Evolutionary conservation across 2,797 vertebrate genomes (phyloP), one percentile per base, ranked within the genome.

Genomic region (Chelidonichthys spinosus): DNA sequence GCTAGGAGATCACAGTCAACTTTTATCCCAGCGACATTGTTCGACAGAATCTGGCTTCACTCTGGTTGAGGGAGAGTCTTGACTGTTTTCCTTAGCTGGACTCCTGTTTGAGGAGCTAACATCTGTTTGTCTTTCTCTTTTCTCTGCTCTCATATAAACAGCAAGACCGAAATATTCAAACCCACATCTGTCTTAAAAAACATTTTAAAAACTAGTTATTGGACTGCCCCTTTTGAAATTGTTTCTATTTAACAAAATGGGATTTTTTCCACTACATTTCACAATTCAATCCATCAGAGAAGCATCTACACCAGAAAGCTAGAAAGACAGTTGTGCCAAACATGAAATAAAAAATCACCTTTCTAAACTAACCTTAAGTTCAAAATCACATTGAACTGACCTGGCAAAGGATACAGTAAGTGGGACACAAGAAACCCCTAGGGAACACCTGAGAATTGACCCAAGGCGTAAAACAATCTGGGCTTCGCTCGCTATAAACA

Each of bases 51-150:
- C 76, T 40, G 68, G 55, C 80, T 88, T 87, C 73, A 17, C 90
- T 88, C 84, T 15, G 74, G 87, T 82, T 88, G 85, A 88, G 89
- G 90, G 86, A 91, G 91, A 90, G 90, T 89, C 86, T 80, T 54
- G 83, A 81, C 92, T 94, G 93, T 95, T 96, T 94, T 93, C 89
- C 89, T 93, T 94, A 76, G 85, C 81, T 88, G 83, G 92, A 89
- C 90, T 91, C 87, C 86, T 86, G 92, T 95, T 92, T 58, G 87
- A 92, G 90, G 90, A 87, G 77, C 81, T 49, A 83, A 71, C 64
- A 76, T 68, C 65, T 89, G 65, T 81, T 85, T 87, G 77, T 49
- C 59, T 76, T 66, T 71, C 67, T 72, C 67, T 81, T 59, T 49
- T 72, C 17, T 71, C n/a, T 55, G 71, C 82, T 88, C 85, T 64